Evolutionary conservation across 2,888 invertebrate genomes (phyloP), one percentile per base, ranked within the genome.

Genomic region (Dynastes grantii): DNA sequence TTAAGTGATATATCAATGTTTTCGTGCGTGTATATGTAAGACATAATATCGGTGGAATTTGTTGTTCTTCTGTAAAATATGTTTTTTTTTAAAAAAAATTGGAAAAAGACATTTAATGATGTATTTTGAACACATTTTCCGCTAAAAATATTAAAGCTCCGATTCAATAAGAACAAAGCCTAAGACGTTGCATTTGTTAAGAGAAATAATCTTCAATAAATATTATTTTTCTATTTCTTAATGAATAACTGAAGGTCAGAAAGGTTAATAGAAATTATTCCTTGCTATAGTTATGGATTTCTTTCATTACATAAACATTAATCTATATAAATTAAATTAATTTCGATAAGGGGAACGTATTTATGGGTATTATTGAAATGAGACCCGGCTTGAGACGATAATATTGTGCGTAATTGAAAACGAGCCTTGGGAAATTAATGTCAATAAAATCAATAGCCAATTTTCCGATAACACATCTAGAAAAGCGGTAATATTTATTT

Each of bases 201-300:
- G 2, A 2, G 8, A 16, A 16, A 58, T 58, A 58, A 58, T 8
- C 8, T 58, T 0, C 6, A 53, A 13, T 37, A 5, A 37, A 37
- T 37, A 5, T 2, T 37, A 37, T 37, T 37, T 45, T 11, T 45
- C 11, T 8, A 2, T 45, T 45, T 11, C 11, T 45, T 11, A 45
- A 45, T 8, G 45, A 45, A 45, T 45, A 45, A 45, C 9, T 45
- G 45, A 45, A 45, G 40, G 65, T 40, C 40, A 40, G 22, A 67
- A 67, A 67, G 65, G 65, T 67, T 67, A 67, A 67, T 67, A 67
- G 45, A 67, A 67, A 40, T 67, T 67, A 67, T 45, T 13, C 37
- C 32, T 37, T 37, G n/a, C 4, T n/a, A 65, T 16, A 40, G 22
- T 67, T 40, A 37, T 67, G 22, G 40, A 58, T 58, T 45, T 65